Evolutionary conservation across 2,113 vertebrate genomes (phyloP), one percentile per base, ranked within the genome.

Genomic region (Tachysurus vachellii): DNA sequence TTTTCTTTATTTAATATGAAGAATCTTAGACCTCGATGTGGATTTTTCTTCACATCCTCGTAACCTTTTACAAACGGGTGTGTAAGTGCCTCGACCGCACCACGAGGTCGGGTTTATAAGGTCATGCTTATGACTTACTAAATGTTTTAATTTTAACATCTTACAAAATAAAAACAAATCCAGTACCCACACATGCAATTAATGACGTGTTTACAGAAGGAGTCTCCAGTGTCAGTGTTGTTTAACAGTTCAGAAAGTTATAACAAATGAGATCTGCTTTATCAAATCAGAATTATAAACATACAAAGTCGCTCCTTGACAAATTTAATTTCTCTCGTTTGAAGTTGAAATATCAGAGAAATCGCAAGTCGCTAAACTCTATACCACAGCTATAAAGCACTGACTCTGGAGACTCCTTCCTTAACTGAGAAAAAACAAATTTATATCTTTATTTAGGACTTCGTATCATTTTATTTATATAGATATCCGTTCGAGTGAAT

Each of bases 121-220:
- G 73, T 76, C 26, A n/a, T n/a, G 73, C 50, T 76, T 76, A 50
- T 50, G 73, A 76, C 73, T 75, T 75, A 47, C 26, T 75, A 28
- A 16, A 77, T 28, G 47, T 77, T 53, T 77, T 13, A 36, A 36
- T 36, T 36, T 36, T 36, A 1, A 0, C 66, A 31, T 70, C 6
- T 66, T 66, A n/a, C 7, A 4, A 3, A 61, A 9, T 50, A n/a
- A 9, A 68, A 70, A 70, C 31, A 19, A 68, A 31, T 36, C 66
- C 68, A 70, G 31, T 9, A 8, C 8, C 0, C 68, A 3, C 7
- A 7, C 31, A 70, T 28, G 3, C 36, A 19, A 11, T 3, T 10
- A 36, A 2, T 26, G 0, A 59, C 10, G 26, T n/a, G 44, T 76
- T n/a, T 7, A 53, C n/a, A 23, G 23, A 76, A 53, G 23, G 73